Evolutionary conservation across 2,888 invertebrate genomes (phyloP), one percentile per base, ranked within the genome.

Genomic region (Oconnorella tubifera): DNA sequence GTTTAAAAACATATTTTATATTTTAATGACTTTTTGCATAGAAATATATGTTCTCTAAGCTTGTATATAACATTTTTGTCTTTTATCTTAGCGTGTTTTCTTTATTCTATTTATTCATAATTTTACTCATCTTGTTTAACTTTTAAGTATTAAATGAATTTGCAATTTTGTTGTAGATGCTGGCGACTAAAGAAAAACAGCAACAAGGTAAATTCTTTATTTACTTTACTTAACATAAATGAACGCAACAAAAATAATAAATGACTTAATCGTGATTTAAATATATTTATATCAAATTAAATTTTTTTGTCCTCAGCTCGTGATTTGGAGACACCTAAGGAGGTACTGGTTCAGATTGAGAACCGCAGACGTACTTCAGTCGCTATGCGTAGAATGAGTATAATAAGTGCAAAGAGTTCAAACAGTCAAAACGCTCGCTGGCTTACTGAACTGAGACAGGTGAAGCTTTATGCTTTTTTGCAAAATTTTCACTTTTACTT

Each of bases 341-440:
- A 51, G 14, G 14, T 51, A 6, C 10, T 51, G 53, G 53, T 25
- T 19, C 53, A 51, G 53, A 51, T 51, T 6, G 53, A 51, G 53
- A 51, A 10, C 14, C 14, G 25, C 6, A 10, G 53, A 25, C 10
- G 53, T 6, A 51, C 23, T 27, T 51, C 53, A 6, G 53, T 51
- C 23, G 53, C 53, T 6, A 10, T 19, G 53, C 14, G 53, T 6
- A 10, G 53, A 6, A 51, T 51, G 53, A 51, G 53, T 27, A 23
- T 51, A 27, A 51, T 51, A 27, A 51, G 53, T 27, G 53, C 25
- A 19, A 51, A 51, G 53, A 51, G 53, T 27, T 19, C 53, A 6
- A 51, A 51, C 53, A 51, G 53, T 51, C 53, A 51, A 27, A 51
- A 51, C 53, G 53, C 10, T 10, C 53, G 53, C 53, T 51, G 53